These are phyloP conservation scores for Caenorhabditis afra DNA, from an alignment of 2,888 invertebrate genomes.

Conservation along the genomic window DNA sequence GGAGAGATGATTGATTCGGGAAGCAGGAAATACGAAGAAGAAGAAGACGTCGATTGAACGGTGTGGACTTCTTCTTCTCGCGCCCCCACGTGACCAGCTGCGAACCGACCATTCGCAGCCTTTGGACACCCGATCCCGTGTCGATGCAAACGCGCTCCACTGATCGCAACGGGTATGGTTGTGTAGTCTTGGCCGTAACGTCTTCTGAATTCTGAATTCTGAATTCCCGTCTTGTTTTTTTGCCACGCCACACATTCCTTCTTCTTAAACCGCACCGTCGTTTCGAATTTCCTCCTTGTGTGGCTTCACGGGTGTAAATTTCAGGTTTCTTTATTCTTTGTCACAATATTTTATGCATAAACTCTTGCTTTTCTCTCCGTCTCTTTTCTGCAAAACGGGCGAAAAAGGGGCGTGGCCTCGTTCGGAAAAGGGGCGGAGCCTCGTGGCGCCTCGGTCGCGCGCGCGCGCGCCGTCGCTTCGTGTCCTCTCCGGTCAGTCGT, in stretches of 20 bases:
- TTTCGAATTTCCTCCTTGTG: constrained; percentile 1
- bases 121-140: too few species aligned
- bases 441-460: neutral
- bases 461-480: constrained; percentile 22
- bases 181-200: too few species aligned
- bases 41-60: constrained; percentile 30
- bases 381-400: constrained; percentile 15
- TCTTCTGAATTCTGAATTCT: too few species aligned
- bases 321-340: constrained; percentile 40
- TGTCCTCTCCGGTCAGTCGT: constrained; percentile 54
- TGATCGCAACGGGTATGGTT: too few species aligned
- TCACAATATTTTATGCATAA: constrained; percentile 42
- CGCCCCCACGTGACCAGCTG: constrained; percentile 27
- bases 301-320: constrained; percentile 21
- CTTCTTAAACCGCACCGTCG: neutral
- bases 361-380: constrained; percentile 17
- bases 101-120: too few species aligned
- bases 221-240: constrained; percentile 19
- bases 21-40: constrained; percentile 3
- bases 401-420: constrained; percentile 30
- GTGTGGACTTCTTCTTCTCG: constrained; percentile 19
- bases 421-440: constrained; percentile 48
- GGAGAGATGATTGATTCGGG: constrained; percentile 5
- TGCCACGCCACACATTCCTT: constrained; percentile 18
- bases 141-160: neutral